These are phyloP conservation scores for Penaeus monodon DNA, from an alignment of 2,888 invertebrate species.

Conservation along the genomic window DNA sequence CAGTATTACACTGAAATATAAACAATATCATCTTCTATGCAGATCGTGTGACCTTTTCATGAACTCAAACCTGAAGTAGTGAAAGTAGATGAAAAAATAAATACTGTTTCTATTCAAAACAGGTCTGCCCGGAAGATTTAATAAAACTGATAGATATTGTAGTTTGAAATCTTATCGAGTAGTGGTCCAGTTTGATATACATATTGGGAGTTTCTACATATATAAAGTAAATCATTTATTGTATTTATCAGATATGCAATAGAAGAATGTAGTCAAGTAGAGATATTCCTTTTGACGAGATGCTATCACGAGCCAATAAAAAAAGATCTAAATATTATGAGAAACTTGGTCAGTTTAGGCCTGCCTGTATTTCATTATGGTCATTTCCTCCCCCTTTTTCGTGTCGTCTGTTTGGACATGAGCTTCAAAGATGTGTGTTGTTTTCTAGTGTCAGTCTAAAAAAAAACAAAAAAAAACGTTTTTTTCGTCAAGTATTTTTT, in stretches of 20 bases:
- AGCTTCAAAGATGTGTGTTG: background rate
- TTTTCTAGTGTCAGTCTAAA: background rate
- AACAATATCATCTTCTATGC: slow-evolving; percentile 33
- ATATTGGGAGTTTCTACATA: slow-evolving; percentile 24
- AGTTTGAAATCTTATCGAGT: slow-evolving; percentile 11
- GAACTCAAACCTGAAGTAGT: slow-evolving; percentile 8
- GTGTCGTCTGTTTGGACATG: background rate
- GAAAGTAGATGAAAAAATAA: slow-evolving; percentile 5
- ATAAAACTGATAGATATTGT: background rate
- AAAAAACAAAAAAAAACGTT: background rate
- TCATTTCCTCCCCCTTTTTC: too few species aligned
- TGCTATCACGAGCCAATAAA: too few species aligned
- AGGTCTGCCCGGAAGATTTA: slow-evolving; percentile 18
- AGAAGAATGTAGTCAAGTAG: background rate
- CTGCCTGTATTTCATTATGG: background rate
- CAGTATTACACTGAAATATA: too few species aligned
- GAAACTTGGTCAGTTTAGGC: slow-evolving; percentile 10
- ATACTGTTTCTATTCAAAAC: slow-evolving; percentile 12
- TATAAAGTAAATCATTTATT: background rate
- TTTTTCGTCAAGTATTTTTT: too few species aligned
- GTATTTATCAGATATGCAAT: slow-evolving; percentile 14
- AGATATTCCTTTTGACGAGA: background rate
- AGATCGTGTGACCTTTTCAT: slow-evolving; percentile 36
- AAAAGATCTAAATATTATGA: background rate
- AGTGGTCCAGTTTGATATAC: slow-evolving; percentile 29